A percentile compares a stretch with the other conserved stretches of the same genome.
phyloP scores from a whole-genome alignment of 1,140 invertebrate genomes.

The Ceratina japonica region DNA sequence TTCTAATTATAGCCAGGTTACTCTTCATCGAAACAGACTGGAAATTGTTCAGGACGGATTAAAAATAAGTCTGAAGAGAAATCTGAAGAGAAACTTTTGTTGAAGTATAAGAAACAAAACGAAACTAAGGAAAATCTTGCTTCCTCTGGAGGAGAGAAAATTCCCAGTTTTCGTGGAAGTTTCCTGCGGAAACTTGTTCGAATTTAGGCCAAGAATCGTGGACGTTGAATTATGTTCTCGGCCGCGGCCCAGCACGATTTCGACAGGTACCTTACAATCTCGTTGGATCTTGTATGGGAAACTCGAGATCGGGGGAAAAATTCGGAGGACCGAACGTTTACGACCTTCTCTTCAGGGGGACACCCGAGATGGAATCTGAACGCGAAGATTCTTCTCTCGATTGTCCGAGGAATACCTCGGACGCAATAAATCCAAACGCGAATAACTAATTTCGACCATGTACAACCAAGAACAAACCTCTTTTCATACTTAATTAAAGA shows the following conservation, averaged over 20 bases:
- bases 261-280: constrained; percentile 45
- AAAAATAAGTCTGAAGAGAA: too few species aligned
- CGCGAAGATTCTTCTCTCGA: constrained; percentile 29
- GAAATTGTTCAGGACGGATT: too few species aligned
- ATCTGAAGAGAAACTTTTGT: not conserved
- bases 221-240: constrained; percentile 47
- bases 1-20: too few species aligned
- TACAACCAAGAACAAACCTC: too few species aligned
- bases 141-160: not conserved
- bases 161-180: not conserved
- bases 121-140: not conserved
- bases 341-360: constrained; percentile 39
- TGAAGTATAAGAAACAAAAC: not conserved
- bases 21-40: too few species aligned
- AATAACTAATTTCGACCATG: not conserved
- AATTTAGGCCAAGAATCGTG: constrained; percentile 28
- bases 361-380: constrained; percentile 45
- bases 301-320: constrained; percentile 18
- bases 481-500: too few species aligned
- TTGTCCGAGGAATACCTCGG: not conserved
- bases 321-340: constrained; percentile 28
- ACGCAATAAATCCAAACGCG: constrained; percentile 1
- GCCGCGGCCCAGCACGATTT: constrained; percentile 1
- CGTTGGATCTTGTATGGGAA: constrained; percentile 30
- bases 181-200: constrained; percentile 13